Percentiles rank a stretch among this genome's conserved stretches.
Evolutionary conservation across 1,140 invertebrate species (phyloP).

Genomic region (Cephus cinctus): DNA sequence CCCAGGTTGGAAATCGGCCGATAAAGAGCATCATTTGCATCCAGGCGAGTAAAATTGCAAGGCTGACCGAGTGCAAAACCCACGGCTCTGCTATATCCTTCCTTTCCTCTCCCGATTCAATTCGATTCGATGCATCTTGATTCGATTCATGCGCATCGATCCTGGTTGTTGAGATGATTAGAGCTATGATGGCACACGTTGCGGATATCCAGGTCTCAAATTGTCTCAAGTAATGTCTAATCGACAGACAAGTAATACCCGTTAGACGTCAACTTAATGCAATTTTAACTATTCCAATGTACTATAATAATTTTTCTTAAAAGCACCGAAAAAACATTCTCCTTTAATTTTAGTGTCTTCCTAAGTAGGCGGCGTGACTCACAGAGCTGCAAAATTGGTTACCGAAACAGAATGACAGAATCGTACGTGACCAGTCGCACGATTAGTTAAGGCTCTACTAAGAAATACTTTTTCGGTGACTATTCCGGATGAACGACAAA

Average conservation of each 20-base stretch:
- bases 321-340: too few species aligned
- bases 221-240: conserved; percentile 30
- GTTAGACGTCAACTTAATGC: too few species aligned
- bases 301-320: background rate
- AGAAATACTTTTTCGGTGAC: background rate
- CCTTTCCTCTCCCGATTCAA: conserved; percentile 40
- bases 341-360: too few species aligned
- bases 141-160: conserved; percentile 3
- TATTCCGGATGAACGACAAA: background rate
- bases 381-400: too few species aligned
- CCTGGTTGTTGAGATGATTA: conserved; percentile 12
- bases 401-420: too few species aligned
- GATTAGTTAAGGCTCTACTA: too few species aligned
- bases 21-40: conserved; percentile 58
- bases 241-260: too few species aligned
- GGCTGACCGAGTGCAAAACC: conserved; percentile 46
- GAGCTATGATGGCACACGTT: conserved; percentile 27
- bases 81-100: conserved; percentile 39
- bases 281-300: too few species aligned
- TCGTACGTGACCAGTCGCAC: too few species aligned
- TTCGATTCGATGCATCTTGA: background rate
- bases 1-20: conserved; percentile 54
- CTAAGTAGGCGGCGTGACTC: too few species aligned
- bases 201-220: conserved; percentile 43
- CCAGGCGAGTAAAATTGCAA: conserved; percentile 57